Conservation (phyloP, 2,888 invertebrate genomes). For the Osmoderma eremita region DNA sequence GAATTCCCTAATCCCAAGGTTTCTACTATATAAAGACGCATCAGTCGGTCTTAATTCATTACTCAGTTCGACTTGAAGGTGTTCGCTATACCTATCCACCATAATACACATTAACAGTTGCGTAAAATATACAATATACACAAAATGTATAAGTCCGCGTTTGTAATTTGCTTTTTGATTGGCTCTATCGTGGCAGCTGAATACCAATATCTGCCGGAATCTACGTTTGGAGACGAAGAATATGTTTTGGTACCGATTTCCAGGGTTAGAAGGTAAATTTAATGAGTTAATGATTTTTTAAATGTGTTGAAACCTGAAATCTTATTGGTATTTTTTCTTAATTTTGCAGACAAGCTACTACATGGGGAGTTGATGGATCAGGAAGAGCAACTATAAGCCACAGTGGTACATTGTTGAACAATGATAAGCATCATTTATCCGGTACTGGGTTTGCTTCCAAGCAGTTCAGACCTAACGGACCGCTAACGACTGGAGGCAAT, state of each 20-base stretch:
- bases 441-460: neutral
- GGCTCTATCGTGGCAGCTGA: no score
- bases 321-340: neutral
- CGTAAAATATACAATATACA: no score
- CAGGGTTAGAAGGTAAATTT: slow-evolving; percentile 2
- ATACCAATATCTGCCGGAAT: no score
- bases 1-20: no score
- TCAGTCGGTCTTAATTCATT: no score
- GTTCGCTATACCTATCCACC: no score
- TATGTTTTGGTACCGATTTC: neutral
- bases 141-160: no score
- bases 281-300: neutral
- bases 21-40: no score
- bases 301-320: neutral
- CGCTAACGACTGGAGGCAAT: slow-evolving; percentile 43
- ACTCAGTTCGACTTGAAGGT: no score
- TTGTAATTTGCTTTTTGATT: no score
- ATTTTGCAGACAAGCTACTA: neutral
- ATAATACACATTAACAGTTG: no score
- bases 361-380: neutral
- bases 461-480: slow-evolving; percentile 42
- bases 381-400: neutral
- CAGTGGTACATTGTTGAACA: neutral
- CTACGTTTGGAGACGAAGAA: neutral
- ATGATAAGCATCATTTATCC: neutral